Base-by-base conservation (phyloP, 2,113 vertebrate genomes). In the Xerus inauris region DNA sequence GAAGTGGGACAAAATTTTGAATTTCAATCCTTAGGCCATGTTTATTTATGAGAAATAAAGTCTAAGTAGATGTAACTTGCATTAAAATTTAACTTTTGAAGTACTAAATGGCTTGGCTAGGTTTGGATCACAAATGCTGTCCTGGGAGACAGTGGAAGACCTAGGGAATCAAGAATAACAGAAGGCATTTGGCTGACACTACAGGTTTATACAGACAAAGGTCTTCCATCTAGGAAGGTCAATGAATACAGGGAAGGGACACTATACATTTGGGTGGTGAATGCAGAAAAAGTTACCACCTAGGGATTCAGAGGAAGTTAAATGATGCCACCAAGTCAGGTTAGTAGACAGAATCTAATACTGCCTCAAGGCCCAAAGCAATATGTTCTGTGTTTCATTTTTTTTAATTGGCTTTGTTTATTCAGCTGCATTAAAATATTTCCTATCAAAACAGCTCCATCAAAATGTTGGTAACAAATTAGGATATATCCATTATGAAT, bases 1-100 rank as follows among this genome's bases (percentile, higher is more conserved):
- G 35, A 87, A 95, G 91, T 19, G 22, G 10, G 28, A 79, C 38
- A 84, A 38, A 65, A 16, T 77, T 94, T 91, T 87, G n/a, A 87
- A 83, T 83, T 69, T 69, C n/a, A 87, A 73, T 87, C 5, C 28
- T 77, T 87, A 73, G 35, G 10, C 17, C 75, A 71, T 94, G 47
- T 82, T 87, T 89, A 73, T 67, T 51, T 67, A n/a, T 93, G 38
- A 91, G 10, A 17, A 87, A 69, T 32, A 86, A 89, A 59, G 8
- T 83, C 13, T 30, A 87, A 59, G 28, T 35, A 49, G 22, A 40
- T 54, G 4, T 8, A 81, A 40, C 5, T 72, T 57, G 17, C 17
- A 76, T 28, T 76, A 3, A 85, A 86, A 76, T 62, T 88, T 30
- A 81, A 8, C 67, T 87, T 93, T 26, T 85, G 38, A 69, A 81